phyloP scores from a whole-genome alignment of 2,888 invertebrate species.

The Lepidonotus clava region DNA sequence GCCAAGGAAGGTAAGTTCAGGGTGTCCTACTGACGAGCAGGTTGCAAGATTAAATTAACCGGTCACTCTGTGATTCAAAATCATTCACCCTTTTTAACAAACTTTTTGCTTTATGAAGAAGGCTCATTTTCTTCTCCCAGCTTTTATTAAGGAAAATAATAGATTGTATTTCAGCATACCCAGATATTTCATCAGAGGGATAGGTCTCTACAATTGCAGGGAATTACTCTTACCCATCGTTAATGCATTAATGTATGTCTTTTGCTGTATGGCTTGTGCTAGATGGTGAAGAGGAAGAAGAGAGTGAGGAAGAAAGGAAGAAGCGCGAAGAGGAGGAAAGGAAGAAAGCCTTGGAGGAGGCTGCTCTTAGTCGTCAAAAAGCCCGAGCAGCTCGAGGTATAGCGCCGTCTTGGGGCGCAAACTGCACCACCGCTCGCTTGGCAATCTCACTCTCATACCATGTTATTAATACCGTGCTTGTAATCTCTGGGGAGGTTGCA shows the following conservation, averaged over 20 bases:
- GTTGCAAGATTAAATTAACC: no score
- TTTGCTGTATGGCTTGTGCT: not conserved
- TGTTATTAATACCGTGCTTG: slow-evolving; percentile 21
- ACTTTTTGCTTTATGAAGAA: no score
- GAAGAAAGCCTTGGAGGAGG: slow-evolving; percentile 16
- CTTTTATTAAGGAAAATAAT: no score
- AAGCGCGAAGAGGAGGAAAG: slow-evolving; percentile 46
- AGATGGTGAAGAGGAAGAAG: slow-evolving; percentile 46
- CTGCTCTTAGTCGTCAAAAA: not conserved
- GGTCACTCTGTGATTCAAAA: no score
- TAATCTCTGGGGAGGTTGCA: not conserved
- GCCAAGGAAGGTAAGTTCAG: no score
- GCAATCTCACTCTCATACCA: not conserved
- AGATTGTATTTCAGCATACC: no score
- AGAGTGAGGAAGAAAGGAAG: slow-evolving; percentile 27
- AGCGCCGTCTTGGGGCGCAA: not conserved
- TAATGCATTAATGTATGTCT: not conserved
- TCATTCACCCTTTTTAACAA: no score
- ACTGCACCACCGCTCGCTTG: not conserved
- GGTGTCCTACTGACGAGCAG: no score
- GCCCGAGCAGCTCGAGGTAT: slow-evolving; percentile 42
- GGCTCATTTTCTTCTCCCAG: no score
- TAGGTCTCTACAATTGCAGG: no score
- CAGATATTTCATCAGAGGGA: no score
- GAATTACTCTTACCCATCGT: not conserved